Base-by-base conservation (phyloP, 2,888 invertebrate genomes). In the Lasioglossum villosulum region DNA sequence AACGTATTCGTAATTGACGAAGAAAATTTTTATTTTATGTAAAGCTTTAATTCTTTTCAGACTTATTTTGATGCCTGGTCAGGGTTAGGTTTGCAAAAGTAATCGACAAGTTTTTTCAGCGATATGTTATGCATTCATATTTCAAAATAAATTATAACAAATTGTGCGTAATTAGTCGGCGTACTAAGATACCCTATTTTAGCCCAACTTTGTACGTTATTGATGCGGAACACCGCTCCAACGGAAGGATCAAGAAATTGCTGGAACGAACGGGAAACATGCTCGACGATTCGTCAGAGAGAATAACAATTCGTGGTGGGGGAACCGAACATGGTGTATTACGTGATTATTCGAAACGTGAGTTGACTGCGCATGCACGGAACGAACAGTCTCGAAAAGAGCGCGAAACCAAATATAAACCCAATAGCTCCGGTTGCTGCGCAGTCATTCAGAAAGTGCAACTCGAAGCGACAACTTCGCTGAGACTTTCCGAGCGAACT, bases 311-410 rank as follows among this genome's bases (percentile, higher is more conserved):
- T 0, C 27, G 63, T 10, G 37, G 78, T 63, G 76, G 66, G 42
- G 30, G 14, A 30, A 1, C 2, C 52, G 23, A 45, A 12, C 5
- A 27, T 14, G 6, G 10, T 56, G 56, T 39, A 16, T 70, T 39
- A 23, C 74, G 56, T 71, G 70, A 74, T 45, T 52, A 71, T 30
- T 42, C 71, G 56, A 42, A 66, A 48, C 52, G 27, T 0, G 27
- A 68, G 30, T 19, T 16, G 19, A n/a, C 1, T 73, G 78, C 83
- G 74, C 84, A 78, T 82, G 82, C 73, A 52, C 66, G 34, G 10
- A 23, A 85, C 76, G 90, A 89, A 90, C 71, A 42, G 23, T 90
- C 90, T 91, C 85, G 91, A 88, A 90, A 88, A 88, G 77, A 48
- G 80, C 86, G 80, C 66, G 45, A 80, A 74, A 85, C 59, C 68